Evolutionary conservation across 2,113 vertebrate genomes (phyloP).

Genomic region (Ploceus nigricollis): DNA sequence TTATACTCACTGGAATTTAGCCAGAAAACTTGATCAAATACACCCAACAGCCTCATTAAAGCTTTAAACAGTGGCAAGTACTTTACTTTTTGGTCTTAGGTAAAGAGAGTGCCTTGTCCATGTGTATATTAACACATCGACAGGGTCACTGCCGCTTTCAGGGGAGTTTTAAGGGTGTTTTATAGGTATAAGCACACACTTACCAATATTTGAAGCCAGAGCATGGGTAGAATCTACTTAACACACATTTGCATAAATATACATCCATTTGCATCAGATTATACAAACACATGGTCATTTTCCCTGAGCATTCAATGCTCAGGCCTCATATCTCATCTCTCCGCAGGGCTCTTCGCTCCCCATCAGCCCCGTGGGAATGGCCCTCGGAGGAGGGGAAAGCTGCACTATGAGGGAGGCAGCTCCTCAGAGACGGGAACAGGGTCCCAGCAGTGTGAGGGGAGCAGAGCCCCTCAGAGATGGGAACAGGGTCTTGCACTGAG

Average conservation of each 20-base stretch:
- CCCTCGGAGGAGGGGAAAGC: accelerated
- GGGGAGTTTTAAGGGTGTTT: neutral
- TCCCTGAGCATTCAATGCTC: neutral
- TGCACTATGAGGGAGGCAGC: accelerated
- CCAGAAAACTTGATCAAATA: neutral
- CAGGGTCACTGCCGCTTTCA: neutral
- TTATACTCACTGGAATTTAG: neutral
- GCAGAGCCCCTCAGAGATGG: accelerated
- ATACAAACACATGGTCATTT: neutral
- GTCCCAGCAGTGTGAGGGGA: accelerated
- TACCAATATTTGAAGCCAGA: neutral
- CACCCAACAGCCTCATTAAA: neutral
- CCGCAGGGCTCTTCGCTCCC: neutral
- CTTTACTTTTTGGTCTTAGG: neutral
- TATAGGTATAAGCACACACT: neutral
- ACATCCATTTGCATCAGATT: neutral
- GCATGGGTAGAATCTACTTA: slow-evolving; percentile 10
- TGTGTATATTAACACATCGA: neutral
- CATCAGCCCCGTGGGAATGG: neutral
- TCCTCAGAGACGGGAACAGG: accelerated
- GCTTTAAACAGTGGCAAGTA: neutral
- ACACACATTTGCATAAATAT: slow-evolving; percentile 32
- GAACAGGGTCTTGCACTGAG: accelerated
- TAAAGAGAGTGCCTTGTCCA: accelerated
- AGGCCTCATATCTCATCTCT: neutral